Evolutionary conservation across 1,140 invertebrate species (phyloP).

Genomic region (Meloidogyne floridensis): DNA sequence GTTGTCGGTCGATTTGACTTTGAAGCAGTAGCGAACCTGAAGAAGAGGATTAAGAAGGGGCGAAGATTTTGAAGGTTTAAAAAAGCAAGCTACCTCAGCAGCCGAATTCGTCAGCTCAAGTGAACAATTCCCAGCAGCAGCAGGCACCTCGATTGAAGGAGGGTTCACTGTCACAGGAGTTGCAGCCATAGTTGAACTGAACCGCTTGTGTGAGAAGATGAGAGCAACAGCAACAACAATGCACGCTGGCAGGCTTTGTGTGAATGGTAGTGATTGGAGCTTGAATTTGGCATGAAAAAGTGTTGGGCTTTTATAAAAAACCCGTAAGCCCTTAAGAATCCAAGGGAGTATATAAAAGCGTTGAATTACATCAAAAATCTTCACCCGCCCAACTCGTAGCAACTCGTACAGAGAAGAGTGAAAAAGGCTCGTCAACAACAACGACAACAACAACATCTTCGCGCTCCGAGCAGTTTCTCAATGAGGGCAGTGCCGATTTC

Average conservation of each 20-base stretch:
- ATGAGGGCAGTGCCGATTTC: not conserved
- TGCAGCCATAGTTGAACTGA: not conserved
- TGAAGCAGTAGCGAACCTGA: constrained; percentile 42
- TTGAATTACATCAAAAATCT: too few relatives aligned
- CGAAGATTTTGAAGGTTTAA: too few relatives aligned
- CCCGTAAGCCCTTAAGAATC: too few relatives aligned
- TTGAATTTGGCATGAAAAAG: too few relatives aligned
- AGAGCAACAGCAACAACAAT: not conserved
- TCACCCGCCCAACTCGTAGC: not conserved
- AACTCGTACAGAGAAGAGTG: too few relatives aligned
- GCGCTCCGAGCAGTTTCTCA: not conserved
- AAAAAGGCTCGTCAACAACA: not conserved
- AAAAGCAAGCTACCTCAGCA: not conserved
- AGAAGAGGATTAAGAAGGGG: too few relatives aligned
- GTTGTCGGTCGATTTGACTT: constrained; percentile 57
- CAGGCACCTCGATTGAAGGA: not conserved
- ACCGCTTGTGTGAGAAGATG: not conserved
- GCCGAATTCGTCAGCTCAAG: not conserved
- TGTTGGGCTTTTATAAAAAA: too few relatives aligned
- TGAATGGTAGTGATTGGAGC: not conserved
- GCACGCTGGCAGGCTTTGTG: not conserved
- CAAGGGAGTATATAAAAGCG: too few relatives aligned
- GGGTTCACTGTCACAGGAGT: not conserved
- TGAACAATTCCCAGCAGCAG: not conserved
- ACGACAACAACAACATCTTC: not conserved